Conservation (phyloP, 1,140 invertebrate genomes). For the Homarus americanus region DNA sequence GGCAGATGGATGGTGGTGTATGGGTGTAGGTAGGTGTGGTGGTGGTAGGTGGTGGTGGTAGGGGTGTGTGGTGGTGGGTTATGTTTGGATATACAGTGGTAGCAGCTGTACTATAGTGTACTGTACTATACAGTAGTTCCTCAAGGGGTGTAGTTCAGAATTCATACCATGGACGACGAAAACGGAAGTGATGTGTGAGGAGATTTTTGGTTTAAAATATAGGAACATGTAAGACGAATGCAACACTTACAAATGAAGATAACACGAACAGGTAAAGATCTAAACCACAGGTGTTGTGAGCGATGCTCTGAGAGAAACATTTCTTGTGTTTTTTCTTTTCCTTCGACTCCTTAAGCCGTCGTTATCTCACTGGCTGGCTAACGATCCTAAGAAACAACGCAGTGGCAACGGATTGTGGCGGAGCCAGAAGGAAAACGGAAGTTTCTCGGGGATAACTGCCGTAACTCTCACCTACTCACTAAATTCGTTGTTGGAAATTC, state of each 20-base stretch:
- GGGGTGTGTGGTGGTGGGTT: too few species aligned
- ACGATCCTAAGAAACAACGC: not conserved
- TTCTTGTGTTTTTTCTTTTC: not conserved
- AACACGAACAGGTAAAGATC: slow-evolving; percentile 53
- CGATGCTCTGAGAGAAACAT: not conserved
- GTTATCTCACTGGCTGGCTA: not conserved
- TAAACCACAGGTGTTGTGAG: slow-evolving; percentile 20
- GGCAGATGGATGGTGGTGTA: not conserved
- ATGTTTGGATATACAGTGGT: too few species aligned
- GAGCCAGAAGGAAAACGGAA: not conserved
- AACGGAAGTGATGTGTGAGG: not conserved
- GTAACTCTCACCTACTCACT: not conserved
- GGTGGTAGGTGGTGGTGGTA: too few species aligned
- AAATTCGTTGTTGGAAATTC: slow-evolving; percentile 11
- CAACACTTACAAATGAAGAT: slow-evolving; percentile 71
- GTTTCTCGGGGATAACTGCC: not conserved
- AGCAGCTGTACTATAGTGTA: too few species aligned
- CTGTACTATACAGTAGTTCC: too few species aligned
- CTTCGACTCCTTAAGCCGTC: not conserved
- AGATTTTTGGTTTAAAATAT: slow-evolving; percentile 53
- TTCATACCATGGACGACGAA: slow-evolving; percentile 19
- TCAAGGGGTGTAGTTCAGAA: not conserved
- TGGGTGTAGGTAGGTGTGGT: too few species aligned
- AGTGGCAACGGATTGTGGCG: not conserved
- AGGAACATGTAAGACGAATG: slow-evolving; percentile 66